Evolutionary conservation across 2,888 invertebrate genomes (phyloP), one percentile per base, ranked within the genome.

Genomic region (Chrysolina oricalcia): DNA sequence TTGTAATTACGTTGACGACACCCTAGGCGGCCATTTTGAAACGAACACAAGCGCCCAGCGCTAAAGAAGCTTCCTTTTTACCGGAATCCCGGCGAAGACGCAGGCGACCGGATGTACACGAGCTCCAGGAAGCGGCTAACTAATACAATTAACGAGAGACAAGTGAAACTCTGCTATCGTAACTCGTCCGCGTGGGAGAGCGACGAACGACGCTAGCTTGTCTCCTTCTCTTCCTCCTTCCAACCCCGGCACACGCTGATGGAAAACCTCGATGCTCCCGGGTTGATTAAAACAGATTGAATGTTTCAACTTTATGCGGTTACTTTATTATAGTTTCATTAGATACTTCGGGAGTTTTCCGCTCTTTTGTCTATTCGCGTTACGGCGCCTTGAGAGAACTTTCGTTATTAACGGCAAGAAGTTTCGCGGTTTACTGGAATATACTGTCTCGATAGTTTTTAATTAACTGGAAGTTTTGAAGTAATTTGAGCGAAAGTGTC

Each of bases 1-100:
- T 89, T 87, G 89, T 89, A 89, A 89, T 89, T 89, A 89, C 89
- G 88, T 87, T 89, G 89, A 89, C 89, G 89, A 89, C 89, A 89
- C 89, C 89, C 89, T 83, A 88, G 89, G 89, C 89, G 89, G 89
- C 89, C 89, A 89, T 89, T 89, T 89, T 89, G 89, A 87, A 88
- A 87, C 85, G 87, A 87, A 86, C 85, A 84, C 87, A 87, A 85
- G 82, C 86, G 87, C 79, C 87, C 88, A 88, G 84, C 78, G 74
- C 78, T 76, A 77, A 78, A 81, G 82, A 83, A 80, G 81, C 72
- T 76, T 74, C 73, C 77, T 82, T 83, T 82, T 81, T 80, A 73
- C 80, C 82, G 83, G 83, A 81, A 81, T 76, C 79, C 79, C 73
- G 82, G 76, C 81, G 82, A 83, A 79, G 79, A 82, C 71, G 78